These are phyloP conservation scores for Stramonita haemastoma DNA, from an alignment of 2,888 invertebrate genomes.

Conservation along the genomic window DNA sequence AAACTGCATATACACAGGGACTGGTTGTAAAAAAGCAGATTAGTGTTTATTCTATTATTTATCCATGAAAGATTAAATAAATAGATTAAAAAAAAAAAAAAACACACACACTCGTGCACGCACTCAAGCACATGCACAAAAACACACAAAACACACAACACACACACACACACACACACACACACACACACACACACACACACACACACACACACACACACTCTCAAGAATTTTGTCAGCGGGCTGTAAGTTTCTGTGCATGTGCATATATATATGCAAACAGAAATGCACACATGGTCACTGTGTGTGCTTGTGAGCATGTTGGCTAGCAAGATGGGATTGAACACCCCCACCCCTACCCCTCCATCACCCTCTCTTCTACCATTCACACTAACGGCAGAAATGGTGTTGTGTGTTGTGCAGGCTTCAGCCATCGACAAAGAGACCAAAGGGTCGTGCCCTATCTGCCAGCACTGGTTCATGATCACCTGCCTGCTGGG, in stretches of 20 bases:
- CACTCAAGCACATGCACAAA: too few species aligned
- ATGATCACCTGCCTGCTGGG: conserved; percentile 84
- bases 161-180: not conserved
- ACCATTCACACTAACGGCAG: too few species aligned
- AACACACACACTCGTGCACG: too few species aligned
- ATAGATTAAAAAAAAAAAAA: too few species aligned
- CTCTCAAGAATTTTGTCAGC: not conserved
- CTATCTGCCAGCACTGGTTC: conserved; percentile 99
- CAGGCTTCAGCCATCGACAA: conserved; percentile 99
- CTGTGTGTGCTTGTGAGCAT: not conserved
- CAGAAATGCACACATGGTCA: not conserved
- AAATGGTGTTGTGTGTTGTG: conserved; percentile 43
- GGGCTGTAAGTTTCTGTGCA: too few species aligned
- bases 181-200: not conserved
- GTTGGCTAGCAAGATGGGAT: too few species aligned
- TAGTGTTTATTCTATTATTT: too few species aligned
- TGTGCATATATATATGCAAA: not conserved
- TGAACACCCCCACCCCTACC: too few species aligned
- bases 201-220: conserved; percentile 1
- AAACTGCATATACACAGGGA: too few species aligned
- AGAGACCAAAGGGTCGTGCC: conserved; percentile 97
- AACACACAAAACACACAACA: not conserved
- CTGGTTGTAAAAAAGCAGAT: too few species aligned
- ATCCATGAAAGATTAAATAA: too few species aligned
- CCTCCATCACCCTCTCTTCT: too few species aligned